phyloP scores from a whole-genome alignment of 2,113 vertebrate genomes.

The Ceyx cyanopectus region DNA sequence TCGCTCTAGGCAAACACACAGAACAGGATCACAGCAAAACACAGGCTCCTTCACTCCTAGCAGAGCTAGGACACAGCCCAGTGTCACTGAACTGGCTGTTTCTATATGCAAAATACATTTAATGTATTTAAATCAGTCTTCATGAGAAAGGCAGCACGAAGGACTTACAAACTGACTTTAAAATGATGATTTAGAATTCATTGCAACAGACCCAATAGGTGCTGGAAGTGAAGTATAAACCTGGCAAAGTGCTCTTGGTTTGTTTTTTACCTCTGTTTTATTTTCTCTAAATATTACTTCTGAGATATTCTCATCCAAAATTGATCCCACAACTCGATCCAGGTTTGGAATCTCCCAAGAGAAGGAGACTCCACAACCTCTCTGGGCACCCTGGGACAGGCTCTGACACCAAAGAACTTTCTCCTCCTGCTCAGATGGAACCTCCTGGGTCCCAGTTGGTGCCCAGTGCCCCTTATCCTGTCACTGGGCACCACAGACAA shows the following conservation, averaged over 20 bases:
- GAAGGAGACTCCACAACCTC: not conserved
- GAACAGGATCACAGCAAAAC: not conserved
- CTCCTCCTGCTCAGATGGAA: not conserved
- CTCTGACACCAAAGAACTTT: not conserved
- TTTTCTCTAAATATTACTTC: not conserved
- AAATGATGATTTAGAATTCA: not conserved
- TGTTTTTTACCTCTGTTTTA: fast-evolving
- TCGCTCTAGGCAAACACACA: not conserved
- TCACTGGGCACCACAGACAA: too few species aligned
- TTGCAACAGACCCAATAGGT: not conserved
- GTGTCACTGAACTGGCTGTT: not conserved
- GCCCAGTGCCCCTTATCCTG: not conserved
- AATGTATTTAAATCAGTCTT: not conserved
- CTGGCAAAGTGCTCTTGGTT: not conserved
- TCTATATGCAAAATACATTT: not conserved
- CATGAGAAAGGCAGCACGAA: not conserved
- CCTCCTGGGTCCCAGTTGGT: not conserved
- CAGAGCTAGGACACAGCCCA: not conserved
- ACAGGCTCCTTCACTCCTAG: not conserved
- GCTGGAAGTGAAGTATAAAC: not conserved
- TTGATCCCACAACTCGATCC: not conserved
- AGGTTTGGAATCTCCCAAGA: not conserved
- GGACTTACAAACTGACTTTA: not conserved
- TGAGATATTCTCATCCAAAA: not conserved
- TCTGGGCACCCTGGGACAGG: not conserved